phyloP scores from a whole-genome alignment of 2,113 vertebrate genomes.

The Puma concolor region DNA sequence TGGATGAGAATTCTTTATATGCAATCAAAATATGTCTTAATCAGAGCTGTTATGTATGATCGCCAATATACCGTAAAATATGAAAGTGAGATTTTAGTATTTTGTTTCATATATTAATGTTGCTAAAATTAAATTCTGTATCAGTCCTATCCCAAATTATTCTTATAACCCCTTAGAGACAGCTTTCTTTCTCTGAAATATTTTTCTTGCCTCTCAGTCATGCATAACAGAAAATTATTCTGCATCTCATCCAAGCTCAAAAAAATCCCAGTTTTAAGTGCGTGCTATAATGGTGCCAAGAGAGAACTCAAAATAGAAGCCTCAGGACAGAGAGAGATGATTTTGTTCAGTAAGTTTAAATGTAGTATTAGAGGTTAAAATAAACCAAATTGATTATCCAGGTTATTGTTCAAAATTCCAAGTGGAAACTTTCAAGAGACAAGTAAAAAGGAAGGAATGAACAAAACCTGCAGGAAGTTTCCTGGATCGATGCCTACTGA shows the following conservation, averaged over 20 bases:
- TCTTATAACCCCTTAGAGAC: slow-evolving; percentile 38
- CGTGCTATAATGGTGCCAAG: slow-evolving; percentile 60
- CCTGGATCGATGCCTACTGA: background rate
- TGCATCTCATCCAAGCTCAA: slow-evolving; percentile 66
- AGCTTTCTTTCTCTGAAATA: slow-evolving; percentile 66
- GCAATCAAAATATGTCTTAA: background rate
- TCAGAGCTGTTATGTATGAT: background rate
- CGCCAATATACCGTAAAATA: background rate
- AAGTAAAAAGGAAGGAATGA: background rate
- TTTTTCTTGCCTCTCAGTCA: slow-evolving; percentile 63
- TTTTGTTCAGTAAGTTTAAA: slow-evolving; percentile 61
- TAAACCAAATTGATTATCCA: slow-evolving; percentile 44
- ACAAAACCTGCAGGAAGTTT: background rate
- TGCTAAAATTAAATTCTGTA: slow-evolving; percentile 59
- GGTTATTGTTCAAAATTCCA: slow-evolving; percentile 41
- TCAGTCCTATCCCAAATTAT: slow-evolving; percentile 23
- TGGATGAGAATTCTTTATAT: background rate
- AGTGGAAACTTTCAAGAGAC: background rate
- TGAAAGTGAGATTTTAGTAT: background rate
- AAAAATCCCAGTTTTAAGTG: slow-evolving; percentile 65
- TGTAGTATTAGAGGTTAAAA: slow-evolving; percentile 43
- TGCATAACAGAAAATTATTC: slow-evolving; percentile 73
- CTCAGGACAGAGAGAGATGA: slow-evolving; percentile 51
- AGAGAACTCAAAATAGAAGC: slow-evolving; percentile 73
- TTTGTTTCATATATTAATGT: slow-evolving; percentile 55